Conservation (phyloP, 2,113 vertebrate genomes). For the Cinclus cinclus region DNA sequence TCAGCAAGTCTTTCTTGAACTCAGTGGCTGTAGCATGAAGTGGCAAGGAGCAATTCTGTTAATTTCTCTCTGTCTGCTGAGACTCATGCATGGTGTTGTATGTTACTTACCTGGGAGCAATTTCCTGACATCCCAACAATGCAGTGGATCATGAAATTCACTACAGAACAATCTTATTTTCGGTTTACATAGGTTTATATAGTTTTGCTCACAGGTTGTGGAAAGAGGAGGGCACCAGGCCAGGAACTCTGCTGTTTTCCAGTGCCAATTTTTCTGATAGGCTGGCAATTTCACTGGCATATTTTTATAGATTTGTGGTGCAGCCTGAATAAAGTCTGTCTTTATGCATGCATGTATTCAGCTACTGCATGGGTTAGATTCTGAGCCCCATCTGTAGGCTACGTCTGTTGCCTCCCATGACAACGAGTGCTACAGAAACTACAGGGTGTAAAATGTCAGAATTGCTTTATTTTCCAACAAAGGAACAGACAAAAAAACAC, state of each 20-base stretch:
- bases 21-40: neutral
- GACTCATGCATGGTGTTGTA: neutral
- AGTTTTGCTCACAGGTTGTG: neutral
- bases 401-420: neutral
- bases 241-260: slow-evolving; percentile 16
- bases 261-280: slow-evolving; percentile 33
- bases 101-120: neutral
- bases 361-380: neutral
- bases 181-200: neutral
- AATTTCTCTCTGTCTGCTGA: neutral
- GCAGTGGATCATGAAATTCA: slow-evolving; percentile 1
- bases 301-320: slow-evolving; percentile 39
- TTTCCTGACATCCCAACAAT: slow-evolving; percentile 3
- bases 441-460: neutral
- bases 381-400: neutral
- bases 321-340: slow-evolving; percentile 6
- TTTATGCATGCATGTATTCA: neutral
- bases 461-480: neutral
- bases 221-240: slow-evolving; percentile 6
- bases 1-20: neutral
- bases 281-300: slow-evolving; percentile 25
- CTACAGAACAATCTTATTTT: neutral
- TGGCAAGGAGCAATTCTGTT: neutral
- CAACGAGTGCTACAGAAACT: neutral
- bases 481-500: neutral